phyloP scores from a whole-genome alignment of 2,888 invertebrate species.

The Mechanitis messenoides region DNA sequence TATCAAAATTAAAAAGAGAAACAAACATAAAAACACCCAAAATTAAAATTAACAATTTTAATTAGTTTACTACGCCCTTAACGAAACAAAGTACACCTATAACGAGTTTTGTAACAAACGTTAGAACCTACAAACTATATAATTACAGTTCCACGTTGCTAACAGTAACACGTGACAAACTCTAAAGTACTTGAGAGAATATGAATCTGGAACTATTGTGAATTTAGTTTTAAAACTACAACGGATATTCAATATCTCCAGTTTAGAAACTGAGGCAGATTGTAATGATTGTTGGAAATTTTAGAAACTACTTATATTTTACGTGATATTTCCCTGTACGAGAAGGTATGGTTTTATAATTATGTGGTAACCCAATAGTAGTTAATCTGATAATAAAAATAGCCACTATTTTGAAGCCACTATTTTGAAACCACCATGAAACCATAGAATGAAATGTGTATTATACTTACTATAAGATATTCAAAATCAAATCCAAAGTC shows the following conservation, averaged over 20 bases:
- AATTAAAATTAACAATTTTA: neutral
- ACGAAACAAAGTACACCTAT: conserved; percentile 4
- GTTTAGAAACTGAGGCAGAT: neutral
- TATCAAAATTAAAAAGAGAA: neutral
- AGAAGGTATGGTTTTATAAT: no score
- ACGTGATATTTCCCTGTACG: no score
- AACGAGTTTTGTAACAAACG: conserved; percentile 2
- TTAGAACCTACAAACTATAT: conserved; percentile 4
- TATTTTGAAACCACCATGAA: no score
- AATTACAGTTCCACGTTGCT: neutral
- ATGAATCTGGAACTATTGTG: neutral
- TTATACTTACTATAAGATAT: no score
- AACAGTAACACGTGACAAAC: conserved; percentile 1
- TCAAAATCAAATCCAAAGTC: no score
- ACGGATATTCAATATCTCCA: conserved; percentile 1
- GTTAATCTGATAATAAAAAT: no score
- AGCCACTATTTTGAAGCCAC: no score
- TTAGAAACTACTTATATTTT: no score
- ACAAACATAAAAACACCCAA: neutral
- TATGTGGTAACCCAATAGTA: no score
- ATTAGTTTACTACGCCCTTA: conserved; percentile 4
- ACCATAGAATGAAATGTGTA: no score
- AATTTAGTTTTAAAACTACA: conserved; percentile 1
- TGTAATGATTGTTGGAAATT: no score
- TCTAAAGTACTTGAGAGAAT: neutral